These are phyloP conservation scores for Prorops nasuta DNA, from an alignment of 1,140 invertebrate genomes.

Conservation along the genomic window DNA sequence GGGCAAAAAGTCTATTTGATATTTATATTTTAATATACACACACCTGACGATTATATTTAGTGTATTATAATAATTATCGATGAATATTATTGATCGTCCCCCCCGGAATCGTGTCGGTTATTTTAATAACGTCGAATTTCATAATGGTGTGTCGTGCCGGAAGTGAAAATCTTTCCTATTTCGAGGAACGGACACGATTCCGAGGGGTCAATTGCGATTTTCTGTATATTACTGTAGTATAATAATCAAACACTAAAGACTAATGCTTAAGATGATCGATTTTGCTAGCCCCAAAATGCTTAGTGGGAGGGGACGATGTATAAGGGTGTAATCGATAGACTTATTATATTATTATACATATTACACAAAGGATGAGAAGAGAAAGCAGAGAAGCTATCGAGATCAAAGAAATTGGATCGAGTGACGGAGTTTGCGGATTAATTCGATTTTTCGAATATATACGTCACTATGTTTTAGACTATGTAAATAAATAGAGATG, in stretches of 20 bases:
- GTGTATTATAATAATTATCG: conserved; percentile 43
- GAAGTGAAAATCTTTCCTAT: neutral
- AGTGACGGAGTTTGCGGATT: no score
- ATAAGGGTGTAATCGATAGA: no score
- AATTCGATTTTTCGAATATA: no score
- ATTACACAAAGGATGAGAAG: neutral
- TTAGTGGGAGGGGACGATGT: no score
- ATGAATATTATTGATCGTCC: conserved; percentile 28
- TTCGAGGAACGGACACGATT: no score
- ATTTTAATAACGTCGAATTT: neutral
- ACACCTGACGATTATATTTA: conserved; percentile 46
- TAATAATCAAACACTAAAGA: conserved; percentile 55
- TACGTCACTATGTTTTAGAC: conserved; percentile 26
- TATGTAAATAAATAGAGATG: conserved; percentile 27
- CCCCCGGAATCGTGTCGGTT: conserved; percentile 2
- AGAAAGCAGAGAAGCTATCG: neutral
- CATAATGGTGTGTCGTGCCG: no score
- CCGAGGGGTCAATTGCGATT: conserved; percentile 33
- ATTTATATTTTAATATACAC: conserved; percentile 54
- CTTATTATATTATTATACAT: conserved; percentile 5
- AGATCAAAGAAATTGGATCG: conserved; percentile 6
- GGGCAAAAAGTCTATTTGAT: conserved; percentile 43
- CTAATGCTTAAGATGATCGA: conserved; percentile 52
- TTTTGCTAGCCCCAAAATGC: no score
- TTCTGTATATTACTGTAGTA: conserved; percentile 53